phyloP scores from a whole-genome alignment of 2,797 vertebrate genomes.

The Cyclopterus lumpus region DNA sequence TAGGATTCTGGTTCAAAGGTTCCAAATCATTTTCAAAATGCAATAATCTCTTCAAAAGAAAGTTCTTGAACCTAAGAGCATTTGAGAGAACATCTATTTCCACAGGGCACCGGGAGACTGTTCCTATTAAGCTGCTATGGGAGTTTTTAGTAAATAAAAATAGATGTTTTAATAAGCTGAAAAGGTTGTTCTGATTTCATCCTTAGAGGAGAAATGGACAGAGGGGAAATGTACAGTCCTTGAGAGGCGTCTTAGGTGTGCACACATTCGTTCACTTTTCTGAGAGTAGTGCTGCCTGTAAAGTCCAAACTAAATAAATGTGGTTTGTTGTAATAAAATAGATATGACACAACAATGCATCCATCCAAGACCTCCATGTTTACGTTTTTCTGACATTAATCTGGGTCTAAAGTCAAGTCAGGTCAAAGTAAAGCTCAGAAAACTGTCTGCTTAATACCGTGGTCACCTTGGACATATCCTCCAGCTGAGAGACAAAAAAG shows the following conservation, averaged over 20 bases:
- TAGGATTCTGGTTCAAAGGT: not conserved
- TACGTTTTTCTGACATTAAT: constrained; percentile 1
- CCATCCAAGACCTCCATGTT: not conserved
- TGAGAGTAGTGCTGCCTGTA: not conserved
- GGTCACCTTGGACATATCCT: constrained; percentile 28
- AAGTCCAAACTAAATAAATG: constrained; percentile 15
- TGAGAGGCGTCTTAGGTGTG: constrained; percentile 7
- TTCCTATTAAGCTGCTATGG: constrained; percentile 61
- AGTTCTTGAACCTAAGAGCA: constrained; percentile 19
- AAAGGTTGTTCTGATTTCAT: constrained; percentile 47
- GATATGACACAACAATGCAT: not conserved
- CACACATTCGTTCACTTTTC: constrained; percentile 21
- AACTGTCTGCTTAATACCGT: constrained; percentile 25
- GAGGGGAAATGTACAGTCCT: constrained; percentile 32
- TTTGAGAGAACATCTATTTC: constrained; percentile 55
- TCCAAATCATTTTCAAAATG: not conserved
- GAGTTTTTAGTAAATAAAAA: constrained; percentile 53
- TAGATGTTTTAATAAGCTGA: constrained; percentile 37
- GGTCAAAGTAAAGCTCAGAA: not conserved
- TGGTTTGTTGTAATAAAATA: constrained; percentile 6
- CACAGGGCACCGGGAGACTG: constrained; percentile 35
- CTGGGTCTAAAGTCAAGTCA: not conserved
- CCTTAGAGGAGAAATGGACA: constrained; percentile 18
- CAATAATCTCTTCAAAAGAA: constrained; percentile 3
- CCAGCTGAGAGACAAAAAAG: constrained; percentile 29